These are phyloP conservation scores for Dipodomys merriami DNA, from an alignment of 2,113 vertebrate genomes.

Conservation along the genomic window DNA sequence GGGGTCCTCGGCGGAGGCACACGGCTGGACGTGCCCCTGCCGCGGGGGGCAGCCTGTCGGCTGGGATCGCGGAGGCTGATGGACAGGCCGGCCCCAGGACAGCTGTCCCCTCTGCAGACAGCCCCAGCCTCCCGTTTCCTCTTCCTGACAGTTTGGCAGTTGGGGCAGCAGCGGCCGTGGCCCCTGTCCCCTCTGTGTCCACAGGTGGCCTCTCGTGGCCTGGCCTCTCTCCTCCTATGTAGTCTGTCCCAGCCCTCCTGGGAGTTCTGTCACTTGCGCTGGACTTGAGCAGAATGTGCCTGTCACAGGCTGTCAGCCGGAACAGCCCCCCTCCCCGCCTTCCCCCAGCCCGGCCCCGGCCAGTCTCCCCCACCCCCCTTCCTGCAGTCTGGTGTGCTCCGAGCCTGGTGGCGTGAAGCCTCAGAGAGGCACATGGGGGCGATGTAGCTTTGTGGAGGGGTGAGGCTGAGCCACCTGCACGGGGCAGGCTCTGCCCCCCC, in stretches of 20 bases:
- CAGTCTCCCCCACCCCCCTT: background rate
- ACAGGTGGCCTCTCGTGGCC: background rate
- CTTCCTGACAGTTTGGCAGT: background rate
- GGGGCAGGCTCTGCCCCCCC: background rate
- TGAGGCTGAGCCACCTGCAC: fast-evolving
- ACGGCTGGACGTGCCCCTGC: background rate
- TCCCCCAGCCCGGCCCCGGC: no score
- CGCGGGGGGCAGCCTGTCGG: background rate
- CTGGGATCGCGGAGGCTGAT: background rate
- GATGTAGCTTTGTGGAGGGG: background rate
- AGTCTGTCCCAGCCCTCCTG: background rate
- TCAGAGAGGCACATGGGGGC: background rate
- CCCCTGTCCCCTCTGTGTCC: background rate
- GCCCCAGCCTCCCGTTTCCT: background rate
- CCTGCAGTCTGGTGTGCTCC: fast-evolving
- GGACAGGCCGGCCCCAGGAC: background rate
- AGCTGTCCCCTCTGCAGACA: background rate
- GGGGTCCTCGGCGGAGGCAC: background rate
- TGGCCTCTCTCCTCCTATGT: background rate
- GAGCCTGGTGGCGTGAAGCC: no score
- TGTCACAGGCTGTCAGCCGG: background rate
- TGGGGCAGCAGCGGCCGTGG: background rate
- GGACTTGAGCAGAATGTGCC: background rate
- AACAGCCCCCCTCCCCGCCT: no score
- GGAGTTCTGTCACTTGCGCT: background rate